These are phyloP conservation scores for Lissonota sp. DNA, from an alignment of 2,888 invertebrate genomes.

Conservation along the genomic window DNA sequence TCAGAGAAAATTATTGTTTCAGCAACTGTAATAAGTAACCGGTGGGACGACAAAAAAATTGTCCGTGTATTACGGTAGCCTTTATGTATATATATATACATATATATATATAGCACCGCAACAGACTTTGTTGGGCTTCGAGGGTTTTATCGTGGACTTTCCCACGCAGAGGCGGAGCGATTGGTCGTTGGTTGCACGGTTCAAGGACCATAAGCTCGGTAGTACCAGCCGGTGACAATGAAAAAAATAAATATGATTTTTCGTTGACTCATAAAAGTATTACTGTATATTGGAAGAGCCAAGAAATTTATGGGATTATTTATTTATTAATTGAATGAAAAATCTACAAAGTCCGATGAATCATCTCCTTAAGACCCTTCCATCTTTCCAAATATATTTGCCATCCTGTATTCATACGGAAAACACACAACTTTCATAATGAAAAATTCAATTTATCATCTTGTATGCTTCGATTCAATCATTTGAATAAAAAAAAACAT, in stretches of 20 bases:
- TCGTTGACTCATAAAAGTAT: background rate
- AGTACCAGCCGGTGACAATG: slow-evolving; percentile 37
- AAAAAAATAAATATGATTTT: slow-evolving; percentile 27
- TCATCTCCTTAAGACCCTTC: no score
- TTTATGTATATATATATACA: background rate
- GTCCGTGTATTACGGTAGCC: slow-evolving; percentile 18
- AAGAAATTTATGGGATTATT: background rate
- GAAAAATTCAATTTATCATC: no score
- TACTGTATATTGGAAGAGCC: background rate
- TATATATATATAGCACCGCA: slow-evolving; percentile 33
- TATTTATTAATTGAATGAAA: no score
- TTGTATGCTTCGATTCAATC: no score
- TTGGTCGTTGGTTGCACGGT: slow-evolving; percentile 57
- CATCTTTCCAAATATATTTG: no score
- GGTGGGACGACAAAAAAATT: slow-evolving; percentile 20
- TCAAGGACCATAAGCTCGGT: slow-evolving; percentile 62
- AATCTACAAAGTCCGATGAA: no score
- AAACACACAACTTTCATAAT: no score
- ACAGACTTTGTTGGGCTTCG: slow-evolving; percentile 56
- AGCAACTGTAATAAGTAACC: slow-evolving; percentile 30
- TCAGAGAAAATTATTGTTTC: slow-evolving; percentile 32
- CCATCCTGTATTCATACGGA: no score
- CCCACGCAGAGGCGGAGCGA: slow-evolving; percentile 60
- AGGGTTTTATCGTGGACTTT: slow-evolving; percentile 58
- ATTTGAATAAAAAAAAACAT: no score